phyloP scores from a whole-genome alignment of 2,113 vertebrate genomes.

The Leptocoma aspasia region DNA sequence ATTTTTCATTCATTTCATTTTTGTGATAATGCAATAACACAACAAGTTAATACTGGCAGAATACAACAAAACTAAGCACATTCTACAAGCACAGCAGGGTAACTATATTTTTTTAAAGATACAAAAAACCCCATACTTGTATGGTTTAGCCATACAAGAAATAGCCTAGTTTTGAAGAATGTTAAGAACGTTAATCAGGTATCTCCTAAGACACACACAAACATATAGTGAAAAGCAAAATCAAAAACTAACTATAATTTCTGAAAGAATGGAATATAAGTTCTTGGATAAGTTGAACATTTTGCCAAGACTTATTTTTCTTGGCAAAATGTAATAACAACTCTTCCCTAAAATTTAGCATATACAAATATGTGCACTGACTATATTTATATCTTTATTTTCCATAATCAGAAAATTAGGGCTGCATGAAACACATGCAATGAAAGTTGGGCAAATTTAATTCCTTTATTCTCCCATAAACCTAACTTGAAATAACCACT shows the following conservation, averaged over 20 bases:
- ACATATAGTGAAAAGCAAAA: neutral
- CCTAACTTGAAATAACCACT: neutral
- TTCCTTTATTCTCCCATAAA: neutral
- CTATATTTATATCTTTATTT: neutral
- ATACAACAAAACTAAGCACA: neutral
- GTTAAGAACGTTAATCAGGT: accelerated
- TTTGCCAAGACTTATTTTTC: neutral
- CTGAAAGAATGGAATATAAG: neutral
- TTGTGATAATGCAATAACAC: neutral
- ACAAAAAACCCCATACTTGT: neutral
- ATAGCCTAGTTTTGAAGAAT: neutral
- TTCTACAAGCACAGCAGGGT: no score
- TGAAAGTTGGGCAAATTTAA: neutral
- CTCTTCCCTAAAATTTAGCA: neutral
- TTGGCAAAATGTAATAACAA: neutral
- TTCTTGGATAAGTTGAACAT: no score
- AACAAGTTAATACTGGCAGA: neutral
- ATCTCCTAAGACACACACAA: neutral
- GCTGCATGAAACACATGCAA: neutral
- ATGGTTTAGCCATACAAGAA: neutral
- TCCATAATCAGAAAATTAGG: neutral
- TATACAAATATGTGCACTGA: neutral
- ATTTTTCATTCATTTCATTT: slow-evolving; percentile 29
- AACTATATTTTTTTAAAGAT: neutral
- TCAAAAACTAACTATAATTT: neutral